These are phyloP conservation scores for Champsocephalus esox DNA, from an alignment of 2,797 vertebrate species.

Conservation along the genomic window DNA sequence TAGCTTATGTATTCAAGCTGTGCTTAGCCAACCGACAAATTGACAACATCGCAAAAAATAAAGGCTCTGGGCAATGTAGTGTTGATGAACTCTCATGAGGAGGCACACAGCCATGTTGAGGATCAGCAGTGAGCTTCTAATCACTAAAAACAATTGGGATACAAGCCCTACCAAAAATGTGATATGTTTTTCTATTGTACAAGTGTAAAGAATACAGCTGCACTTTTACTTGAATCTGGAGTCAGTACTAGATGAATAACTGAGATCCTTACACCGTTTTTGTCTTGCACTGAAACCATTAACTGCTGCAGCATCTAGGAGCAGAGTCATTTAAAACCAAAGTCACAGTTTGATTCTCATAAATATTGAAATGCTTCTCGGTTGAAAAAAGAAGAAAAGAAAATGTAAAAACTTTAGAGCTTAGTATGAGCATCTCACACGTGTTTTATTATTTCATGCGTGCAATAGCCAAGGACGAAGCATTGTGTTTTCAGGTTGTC, in stretches of 20 bases:
- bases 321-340: slow-evolving; percentile 39
- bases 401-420: slow-evolving; percentile 27
- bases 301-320: slow-evolving; percentile 19
- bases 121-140: slow-evolving; percentile 41
- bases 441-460: no score
- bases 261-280: neutral
- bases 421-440: slow-evolving; percentile 8
- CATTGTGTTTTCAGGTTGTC: no score
- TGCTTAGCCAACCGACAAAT: slow-evolving; percentile 66
- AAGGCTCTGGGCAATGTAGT: slow-evolving; percentile 40
- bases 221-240: neutral
- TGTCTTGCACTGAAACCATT: slow-evolving; percentile 5
- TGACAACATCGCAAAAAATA: slow-evolving; percentile 54
- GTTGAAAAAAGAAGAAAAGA: slow-evolving; percentile 31
- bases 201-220: neutral
- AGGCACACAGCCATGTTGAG: slow-evolving; percentile 35
- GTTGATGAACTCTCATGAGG: slow-evolving; percentile 58
- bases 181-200: neutral
- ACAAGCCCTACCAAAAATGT: neutral
- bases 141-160: neutral
- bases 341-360: slow-evolving; percentile 48
- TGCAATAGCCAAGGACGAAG: no score
- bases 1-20: slow-evolving; percentile 53
- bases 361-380: slow-evolving; percentile 52
- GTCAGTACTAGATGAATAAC: slow-evolving; percentile 2